Base-by-base conservation (phyloP, 2,113 vertebrate species). In the Otolemur garnettii region DNA sequence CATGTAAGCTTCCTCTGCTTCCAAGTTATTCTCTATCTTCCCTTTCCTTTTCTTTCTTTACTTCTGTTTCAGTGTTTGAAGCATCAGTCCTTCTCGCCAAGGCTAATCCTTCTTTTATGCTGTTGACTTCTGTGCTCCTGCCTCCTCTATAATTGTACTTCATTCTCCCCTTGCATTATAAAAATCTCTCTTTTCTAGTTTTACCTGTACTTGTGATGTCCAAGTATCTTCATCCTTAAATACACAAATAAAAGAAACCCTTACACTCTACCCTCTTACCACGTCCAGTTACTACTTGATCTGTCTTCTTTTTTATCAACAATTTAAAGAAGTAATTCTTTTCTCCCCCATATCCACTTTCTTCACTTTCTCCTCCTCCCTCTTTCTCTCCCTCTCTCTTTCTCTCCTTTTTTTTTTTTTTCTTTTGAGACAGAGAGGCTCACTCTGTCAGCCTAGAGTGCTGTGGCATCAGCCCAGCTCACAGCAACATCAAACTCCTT, bases 161-260 rank as follows among this genome's bases (percentile, higher is more conserved):
- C 17, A 13, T 69, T 90, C 53, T 60, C 35, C 21, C 33, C 7
- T 66, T 86, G 81, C 53, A 53, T 79, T 55, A 79, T 78, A 53
- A 90, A 82, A 78, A 85, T 79, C 30, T 87, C 35, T 74, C 26
- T 69, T 71, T 87, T 90, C 87, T 94, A 26, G 4, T 71, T 33
- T 71, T 38, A 28, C 17, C 66, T 53, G 26, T 64, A 30, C 50
- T 45, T 28, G 57, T 30, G 60, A 57, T 35, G 17, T 59, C 57
- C 45, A 74, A 30, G 45, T n/a, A 57, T 30, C 42, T 78, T 53
- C 35, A 45, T 53, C 15, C 35, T 82, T 53, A 83, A 60, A 78
- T 26, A n/a, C 9, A 15, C 5, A 78, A 59, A 64, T 53, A 19
- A 74, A 81, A 81, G 81, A 78, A 64, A 60, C 11, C 35, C 18